Conservation (phyloP, 2,797 vertebrate species). For the Clarias platycephalus region DNA sequence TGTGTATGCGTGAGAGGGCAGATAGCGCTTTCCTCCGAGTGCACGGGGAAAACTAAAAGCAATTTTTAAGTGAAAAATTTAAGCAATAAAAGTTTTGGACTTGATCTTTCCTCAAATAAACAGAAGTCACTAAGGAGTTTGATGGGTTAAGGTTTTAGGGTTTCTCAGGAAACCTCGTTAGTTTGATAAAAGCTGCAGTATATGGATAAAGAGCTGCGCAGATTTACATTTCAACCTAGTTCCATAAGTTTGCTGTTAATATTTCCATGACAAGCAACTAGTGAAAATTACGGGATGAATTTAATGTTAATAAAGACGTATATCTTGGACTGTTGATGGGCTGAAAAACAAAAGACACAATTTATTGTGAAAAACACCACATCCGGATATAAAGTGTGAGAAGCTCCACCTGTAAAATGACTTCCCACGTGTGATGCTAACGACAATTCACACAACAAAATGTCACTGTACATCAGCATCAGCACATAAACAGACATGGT, state of each 20-base stretch:
- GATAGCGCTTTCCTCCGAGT: too few relatives aligned
- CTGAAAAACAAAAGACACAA: not conserved
- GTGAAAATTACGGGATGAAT: not conserved
- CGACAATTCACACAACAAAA: not conserved
- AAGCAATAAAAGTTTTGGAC: too few relatives aligned
- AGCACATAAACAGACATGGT: not conserved
- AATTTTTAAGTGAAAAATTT: too few relatives aligned
- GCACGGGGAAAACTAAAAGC: too few relatives aligned
- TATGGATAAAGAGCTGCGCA: not conserved
- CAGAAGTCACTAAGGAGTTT: too few relatives aligned
- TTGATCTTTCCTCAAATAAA: too few relatives aligned
- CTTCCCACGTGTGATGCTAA: not conserved
- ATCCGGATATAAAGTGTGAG: not conserved
- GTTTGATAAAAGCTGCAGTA: not conserved
- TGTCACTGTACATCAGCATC: not conserved
- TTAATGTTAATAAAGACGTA: not conserved
- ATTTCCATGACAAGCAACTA: not conserved
- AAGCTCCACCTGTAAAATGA: slow-evolving; percentile 15
- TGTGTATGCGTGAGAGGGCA: too few relatives aligned
- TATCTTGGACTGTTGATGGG: not conserved
- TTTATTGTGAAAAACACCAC: not conserved
- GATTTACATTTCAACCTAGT: not conserved
- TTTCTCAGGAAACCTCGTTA: too few relatives aligned
- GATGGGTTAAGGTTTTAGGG: too few relatives aligned
- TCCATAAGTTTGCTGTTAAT: not conserved